These are phyloP conservation scores for Drosophila serrata DNA, from an alignment of 1,140 invertebrate species.

Conservation along the genomic window DNA sequence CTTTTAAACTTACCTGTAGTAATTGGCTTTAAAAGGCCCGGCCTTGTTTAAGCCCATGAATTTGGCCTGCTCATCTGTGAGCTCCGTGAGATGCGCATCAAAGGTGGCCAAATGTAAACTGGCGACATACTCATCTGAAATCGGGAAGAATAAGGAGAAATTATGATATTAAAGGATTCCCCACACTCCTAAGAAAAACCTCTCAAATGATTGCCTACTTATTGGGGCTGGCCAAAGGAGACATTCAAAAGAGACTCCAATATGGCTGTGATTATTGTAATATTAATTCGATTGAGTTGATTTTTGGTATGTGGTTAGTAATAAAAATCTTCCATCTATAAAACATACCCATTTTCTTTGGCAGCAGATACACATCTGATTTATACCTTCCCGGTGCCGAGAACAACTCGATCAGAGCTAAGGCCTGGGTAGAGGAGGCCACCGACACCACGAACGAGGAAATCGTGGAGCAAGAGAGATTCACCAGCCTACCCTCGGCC, in stretches of 20 bases:
- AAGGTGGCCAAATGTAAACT: constrained; percentile 96
- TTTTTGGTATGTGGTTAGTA: neutral
- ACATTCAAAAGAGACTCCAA: neutral
- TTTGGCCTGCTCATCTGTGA: constrained; percentile 98
- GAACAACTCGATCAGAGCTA: constrained; percentile 98
- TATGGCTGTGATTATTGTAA: neutral
- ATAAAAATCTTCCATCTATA: neutral
- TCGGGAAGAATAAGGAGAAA: neutral
- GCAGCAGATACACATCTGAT: constrained; percentile 97
- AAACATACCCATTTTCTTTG: constrained; percentile 97
- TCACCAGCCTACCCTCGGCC: constrained; percentile 97
- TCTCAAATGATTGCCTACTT: neutral
- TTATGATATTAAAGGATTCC: no score
- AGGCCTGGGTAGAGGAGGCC: constrained; percentile 96
- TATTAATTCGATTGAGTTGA: neutral
- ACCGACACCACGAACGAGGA: constrained; percentile 99
- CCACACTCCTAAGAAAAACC: neutral
- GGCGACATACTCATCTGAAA: constrained; percentile 75
- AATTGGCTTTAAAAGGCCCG: constrained; percentile 99
- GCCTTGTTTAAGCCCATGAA: constrained; percentile 98
- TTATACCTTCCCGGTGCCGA: constrained; percentile 97
- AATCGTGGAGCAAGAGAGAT: constrained; percentile 98
- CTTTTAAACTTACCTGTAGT: constrained; percentile 91
- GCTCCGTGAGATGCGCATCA: constrained; percentile 97
- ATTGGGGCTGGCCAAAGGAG: neutral